Evolutionary conservation across 2,888 invertebrate genomes (phyloP).

Genomic region (Chrysopilus asiliformis): DNA sequence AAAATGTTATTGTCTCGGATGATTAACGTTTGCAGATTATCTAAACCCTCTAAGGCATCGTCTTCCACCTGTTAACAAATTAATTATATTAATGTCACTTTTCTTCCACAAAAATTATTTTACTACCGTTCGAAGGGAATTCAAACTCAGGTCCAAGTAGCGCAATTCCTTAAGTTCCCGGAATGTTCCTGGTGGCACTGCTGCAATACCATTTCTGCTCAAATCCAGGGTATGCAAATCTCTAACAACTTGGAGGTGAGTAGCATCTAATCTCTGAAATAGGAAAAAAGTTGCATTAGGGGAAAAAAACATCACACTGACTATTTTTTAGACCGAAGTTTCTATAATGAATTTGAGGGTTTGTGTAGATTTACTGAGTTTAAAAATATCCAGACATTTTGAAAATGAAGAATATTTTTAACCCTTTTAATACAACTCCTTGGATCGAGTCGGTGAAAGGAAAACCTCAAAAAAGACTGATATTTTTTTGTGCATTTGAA

Average conservation of each 20-base stretch:
- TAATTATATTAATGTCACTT: background rate
- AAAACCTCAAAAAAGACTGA: too few relatives aligned
- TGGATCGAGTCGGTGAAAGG: too few relatives aligned
- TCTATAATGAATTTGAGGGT: too few relatives aligned
- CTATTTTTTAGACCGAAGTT: too few relatives aligned
- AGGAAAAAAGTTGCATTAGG: too few relatives aligned
- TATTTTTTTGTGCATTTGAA: too few relatives aligned
- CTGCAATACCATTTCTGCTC: conserved; percentile 71
- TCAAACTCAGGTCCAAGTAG: conserved; percentile 70
- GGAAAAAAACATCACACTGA: too few relatives aligned
- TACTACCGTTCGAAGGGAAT: conserved; percentile 71
- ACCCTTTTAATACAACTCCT: too few relatives aligned
- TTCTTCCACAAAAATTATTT: conserved; percentile 1
- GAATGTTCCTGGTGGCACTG: conserved; percentile 70
- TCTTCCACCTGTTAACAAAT: conserved; percentile 59
- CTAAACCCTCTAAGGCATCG: conserved; percentile 72
- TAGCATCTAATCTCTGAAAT: conserved; percentile 61
- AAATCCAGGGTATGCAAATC: conserved; percentile 64
- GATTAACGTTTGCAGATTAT: conserved; percentile 59
- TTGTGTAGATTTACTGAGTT: too few relatives aligned
- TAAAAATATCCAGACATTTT: too few relatives aligned
- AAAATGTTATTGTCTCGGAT: conserved; percentile 80
- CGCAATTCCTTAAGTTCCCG: conserved; percentile 55
- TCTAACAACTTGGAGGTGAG: conserved; percentile 51
- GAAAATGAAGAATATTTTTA: too few relatives aligned